Evolutionary conservation across 2,113 vertebrate genomes (phyloP).

Genomic region (Microcebus lehilahytsara): DNA sequence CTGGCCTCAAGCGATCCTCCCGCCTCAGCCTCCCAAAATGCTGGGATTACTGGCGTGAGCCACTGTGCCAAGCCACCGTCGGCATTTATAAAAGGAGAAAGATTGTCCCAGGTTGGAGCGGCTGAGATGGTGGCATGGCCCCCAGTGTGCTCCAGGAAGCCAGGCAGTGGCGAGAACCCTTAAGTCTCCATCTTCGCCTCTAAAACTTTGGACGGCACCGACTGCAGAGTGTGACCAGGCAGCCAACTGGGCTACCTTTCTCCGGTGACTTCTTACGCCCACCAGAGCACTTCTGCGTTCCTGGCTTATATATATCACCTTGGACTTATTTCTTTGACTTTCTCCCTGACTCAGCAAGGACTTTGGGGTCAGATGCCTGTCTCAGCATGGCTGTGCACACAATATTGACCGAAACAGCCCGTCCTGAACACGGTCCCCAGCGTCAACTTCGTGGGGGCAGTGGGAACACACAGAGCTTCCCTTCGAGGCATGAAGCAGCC

Average conservation of each 20-base stretch:
- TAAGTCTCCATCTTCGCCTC: not conserved
- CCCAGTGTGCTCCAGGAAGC: not conserved
- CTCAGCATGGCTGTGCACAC: not conserved
- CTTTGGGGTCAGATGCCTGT: not conserved
- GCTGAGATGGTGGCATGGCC: too few species aligned
- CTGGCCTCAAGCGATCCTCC: too few species aligned
- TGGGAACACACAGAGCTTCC: not conserved
- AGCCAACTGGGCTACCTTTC: not conserved
- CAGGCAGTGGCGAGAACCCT: fast-evolving
- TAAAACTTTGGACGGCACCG: not conserved
- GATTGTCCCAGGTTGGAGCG: too few species aligned
- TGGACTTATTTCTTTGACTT: not conserved
- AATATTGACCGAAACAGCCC: not conserved
- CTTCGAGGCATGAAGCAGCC: not conserved
- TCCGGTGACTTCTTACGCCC: fast-evolving
- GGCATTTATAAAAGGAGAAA: too few species aligned
- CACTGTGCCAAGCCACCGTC: too few species aligned
- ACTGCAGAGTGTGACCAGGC: fast-evolving
- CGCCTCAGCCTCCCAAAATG: too few species aligned
- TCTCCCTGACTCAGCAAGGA: not conserved
- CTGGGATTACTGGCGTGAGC: too few species aligned
- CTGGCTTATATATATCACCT: not conserved
- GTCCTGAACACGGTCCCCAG: not conserved
- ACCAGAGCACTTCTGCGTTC: too few species aligned
- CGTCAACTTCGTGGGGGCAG: not conserved